phyloP scores from a whole-genome alignment of 2,113 vertebrate genomes.

The Nesoenas mayeri region DNA sequence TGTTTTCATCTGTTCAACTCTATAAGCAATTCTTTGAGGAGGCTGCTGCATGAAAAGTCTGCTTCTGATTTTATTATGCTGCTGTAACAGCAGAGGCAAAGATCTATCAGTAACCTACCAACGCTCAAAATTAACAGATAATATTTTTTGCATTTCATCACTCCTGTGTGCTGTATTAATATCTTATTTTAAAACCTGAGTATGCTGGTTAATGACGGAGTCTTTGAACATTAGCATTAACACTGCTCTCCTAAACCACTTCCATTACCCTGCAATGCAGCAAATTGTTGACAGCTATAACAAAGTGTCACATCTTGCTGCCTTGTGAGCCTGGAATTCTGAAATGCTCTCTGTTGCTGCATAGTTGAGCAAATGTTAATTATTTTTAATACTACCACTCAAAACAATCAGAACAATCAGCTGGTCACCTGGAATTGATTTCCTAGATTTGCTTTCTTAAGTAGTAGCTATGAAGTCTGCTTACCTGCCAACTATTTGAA shows the following conservation, averaged over 20 bases:
- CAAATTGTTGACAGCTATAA: constrained; percentile 60
- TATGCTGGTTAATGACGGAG: constrained; percentile 12
- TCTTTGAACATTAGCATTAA: constrained; percentile 27
- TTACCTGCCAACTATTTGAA: not conserved
- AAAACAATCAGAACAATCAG: not conserved
- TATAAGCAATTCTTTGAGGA: not conserved
- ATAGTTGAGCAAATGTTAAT: not conserved
- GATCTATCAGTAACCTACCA: constrained; percentile 1
- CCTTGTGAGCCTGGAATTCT: constrained; percentile 8
- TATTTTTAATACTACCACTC: not conserved
- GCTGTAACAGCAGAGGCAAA: constrained; percentile 2
- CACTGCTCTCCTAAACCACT: constrained; percentile 22
- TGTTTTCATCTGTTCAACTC: not conserved
- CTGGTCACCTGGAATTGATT: not conserved
- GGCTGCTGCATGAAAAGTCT: constrained; percentile 6
- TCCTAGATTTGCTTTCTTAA: not conserved
- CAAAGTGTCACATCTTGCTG: constrained; percentile 43
- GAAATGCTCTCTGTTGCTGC: not conserved
- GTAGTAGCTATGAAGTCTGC: not conserved
- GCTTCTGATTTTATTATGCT: constrained; percentile 8
- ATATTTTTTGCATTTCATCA: constrained; percentile 33
- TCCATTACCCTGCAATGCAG: constrained; percentile 60
- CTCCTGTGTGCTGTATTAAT: constrained; percentile 24
- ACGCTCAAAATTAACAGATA: constrained; percentile 16
- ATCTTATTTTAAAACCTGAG: not conserved